These are phyloP conservation scores for Onthophagus sagittarius DNA, from an alignment of 2,888 invertebrate species.

Conservation along the genomic window DNA sequence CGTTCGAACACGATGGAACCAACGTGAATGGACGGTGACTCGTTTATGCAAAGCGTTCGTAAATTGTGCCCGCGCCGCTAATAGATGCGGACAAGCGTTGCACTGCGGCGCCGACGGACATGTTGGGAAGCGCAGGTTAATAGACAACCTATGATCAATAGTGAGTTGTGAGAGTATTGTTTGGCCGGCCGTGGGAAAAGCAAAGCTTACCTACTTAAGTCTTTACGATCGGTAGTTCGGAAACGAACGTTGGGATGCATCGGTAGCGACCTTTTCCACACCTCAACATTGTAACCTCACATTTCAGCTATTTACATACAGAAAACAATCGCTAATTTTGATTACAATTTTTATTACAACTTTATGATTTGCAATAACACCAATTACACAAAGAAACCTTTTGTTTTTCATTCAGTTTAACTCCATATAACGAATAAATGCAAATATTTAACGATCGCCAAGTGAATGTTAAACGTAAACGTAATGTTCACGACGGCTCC, in stretches of 20 bases:
- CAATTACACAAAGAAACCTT: no score
- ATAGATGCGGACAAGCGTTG: slow-evolving; percentile 26
- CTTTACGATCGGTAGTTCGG: neutral
- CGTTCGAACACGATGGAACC: neutral
- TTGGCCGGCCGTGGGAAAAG: slow-evolving; percentile 45
- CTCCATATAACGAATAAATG: neutral
- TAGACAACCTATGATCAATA: slow-evolving; percentile 44
- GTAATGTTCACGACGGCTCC: neutral
- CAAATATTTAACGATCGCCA: neutral
- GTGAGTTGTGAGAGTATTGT: slow-evolving; percentile 46
- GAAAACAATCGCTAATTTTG: neutral
- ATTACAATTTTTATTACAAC: no score
- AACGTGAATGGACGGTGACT: slow-evolving; percentile 12
- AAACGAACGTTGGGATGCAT: neutral
- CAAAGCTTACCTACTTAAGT: slow-evolving; percentile 35
- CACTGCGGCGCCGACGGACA: slow-evolving; percentile 36
- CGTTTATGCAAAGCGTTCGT: slow-evolving; percentile 34
- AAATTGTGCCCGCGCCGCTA: slow-evolving; percentile 27
- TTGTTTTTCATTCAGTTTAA: no score
- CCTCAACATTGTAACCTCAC: neutral
- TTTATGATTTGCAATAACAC: no score
- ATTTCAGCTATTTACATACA: neutral
- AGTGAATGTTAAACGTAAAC: neutral
- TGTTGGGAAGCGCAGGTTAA: slow-evolving; percentile 41
- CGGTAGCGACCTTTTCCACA: neutral